Percentiles rank a stretch among this genome's conserved stretches.
Evolutionary conservation across 1,140 invertebrate species (phyloP).

Genomic region (Drosophila repletoides): DNA sequence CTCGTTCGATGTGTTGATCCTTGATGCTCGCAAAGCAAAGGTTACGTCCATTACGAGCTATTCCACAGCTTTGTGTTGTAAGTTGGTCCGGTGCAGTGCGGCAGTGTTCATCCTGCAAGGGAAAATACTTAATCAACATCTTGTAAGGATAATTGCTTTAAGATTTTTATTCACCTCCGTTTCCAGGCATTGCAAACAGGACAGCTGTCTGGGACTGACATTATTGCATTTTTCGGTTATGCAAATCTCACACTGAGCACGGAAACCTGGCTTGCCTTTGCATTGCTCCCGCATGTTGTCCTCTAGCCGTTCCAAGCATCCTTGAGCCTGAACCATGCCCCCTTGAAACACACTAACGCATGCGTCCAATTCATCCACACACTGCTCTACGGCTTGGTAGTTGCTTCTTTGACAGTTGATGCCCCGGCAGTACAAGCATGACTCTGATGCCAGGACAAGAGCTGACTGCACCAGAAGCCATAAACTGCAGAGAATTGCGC

Average conservation of each 20-base stretch:
- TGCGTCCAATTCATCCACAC: slow-evolving; percentile 53
- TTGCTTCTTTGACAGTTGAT: slow-evolving; percentile 68
- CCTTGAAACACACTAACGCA: slow-evolving; percentile 63
- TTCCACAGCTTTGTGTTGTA: slow-evolving; percentile 35
- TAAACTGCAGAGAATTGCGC: not conserved
- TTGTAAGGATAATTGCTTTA: not conserved
- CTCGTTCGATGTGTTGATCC: slow-evolving; percentile 41
- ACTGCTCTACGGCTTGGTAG: slow-evolving; percentile 48
- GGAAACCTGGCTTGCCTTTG: not conserved
- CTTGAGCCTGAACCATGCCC: slow-evolving; percentile 57
- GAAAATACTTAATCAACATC: not conserved
- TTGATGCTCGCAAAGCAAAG: slow-evolving; percentile 52
- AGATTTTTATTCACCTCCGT: slow-evolving; percentile 22
- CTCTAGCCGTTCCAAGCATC: slow-evolving; percentile 48
- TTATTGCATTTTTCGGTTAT: slow-evolving; percentile 57
- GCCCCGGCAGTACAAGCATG: slow-evolving; percentile 60
- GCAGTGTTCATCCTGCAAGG: slow-evolving; percentile 49
- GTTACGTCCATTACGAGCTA: slow-evolving; percentile 50
- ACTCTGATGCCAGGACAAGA: slow-evolving; percentile 34
- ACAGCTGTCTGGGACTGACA: slow-evolving; percentile 9
- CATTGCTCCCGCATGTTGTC: slow-evolving; percentile 28
- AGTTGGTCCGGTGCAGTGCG: slow-evolving; percentile 21
- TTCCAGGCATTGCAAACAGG: slow-evolving; percentile 63
- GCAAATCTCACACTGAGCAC: slow-evolving; percentile 52
- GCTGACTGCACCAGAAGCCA: slow-evolving; percentile 10